Percentiles rank a stretch among this genome's conserved stretches.
Evolutionary conservation across 2,113 vertebrate species (phyloP).

Genomic region (Emberiza fucata): DNA sequence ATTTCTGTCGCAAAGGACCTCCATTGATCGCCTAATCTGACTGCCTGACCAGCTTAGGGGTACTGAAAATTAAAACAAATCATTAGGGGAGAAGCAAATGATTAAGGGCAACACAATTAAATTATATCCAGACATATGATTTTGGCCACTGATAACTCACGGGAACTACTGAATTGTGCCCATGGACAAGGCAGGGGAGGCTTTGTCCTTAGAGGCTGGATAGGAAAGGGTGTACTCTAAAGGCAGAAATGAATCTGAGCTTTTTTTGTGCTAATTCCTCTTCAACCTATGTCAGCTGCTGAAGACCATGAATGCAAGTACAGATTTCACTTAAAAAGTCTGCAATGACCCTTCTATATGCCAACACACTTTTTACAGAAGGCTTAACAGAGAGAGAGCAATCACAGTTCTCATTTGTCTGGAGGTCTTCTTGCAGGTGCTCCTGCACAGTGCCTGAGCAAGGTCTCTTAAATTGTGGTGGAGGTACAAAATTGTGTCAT

Average conservation of each 20-base stretch:
- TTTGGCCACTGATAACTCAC: not conserved
- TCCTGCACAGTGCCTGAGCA: not conserved
- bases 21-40: rapidly evolving
- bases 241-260: not conserved
- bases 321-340: not conserved
- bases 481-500: not conserved
- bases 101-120: not conserved
- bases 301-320: not conserved
- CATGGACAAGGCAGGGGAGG: not conserved
- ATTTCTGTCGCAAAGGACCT: not conserved
- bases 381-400: not conserved
- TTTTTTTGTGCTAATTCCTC: not conserved
- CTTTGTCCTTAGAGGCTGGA: not conserved
- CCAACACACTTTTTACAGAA: not conserved
- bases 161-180: not conserved
- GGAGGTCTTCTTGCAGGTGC: not conserved
- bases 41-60: not conserved
- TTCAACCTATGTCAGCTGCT: not conserved
- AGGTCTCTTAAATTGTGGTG: not conserved
- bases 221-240: not conserved
- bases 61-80: not conserved
- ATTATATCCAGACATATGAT: not conserved
- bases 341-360: not conserved
- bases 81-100: not conserved
- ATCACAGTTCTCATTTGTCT: not conserved